Conservation (phyloP, 1,140 invertebrate genomes). For the Ceratoteleas bidentatus region DNA sequence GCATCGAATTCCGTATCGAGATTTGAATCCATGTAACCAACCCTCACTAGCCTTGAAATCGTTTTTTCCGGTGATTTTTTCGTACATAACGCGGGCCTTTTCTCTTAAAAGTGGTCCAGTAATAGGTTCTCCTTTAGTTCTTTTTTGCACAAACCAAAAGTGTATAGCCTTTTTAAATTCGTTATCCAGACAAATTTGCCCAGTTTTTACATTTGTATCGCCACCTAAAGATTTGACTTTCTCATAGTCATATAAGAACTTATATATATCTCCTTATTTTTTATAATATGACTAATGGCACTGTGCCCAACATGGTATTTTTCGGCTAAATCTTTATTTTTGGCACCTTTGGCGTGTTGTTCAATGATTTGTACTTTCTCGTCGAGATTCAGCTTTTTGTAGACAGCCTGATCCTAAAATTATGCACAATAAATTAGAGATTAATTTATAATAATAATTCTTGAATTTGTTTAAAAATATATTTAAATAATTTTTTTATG, state of each 20-base stretch:
- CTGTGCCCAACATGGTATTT: constrained; percentile 1
- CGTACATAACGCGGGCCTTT: constrained; percentile 6
- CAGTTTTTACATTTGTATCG: neutral
- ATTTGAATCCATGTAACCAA: constrained; percentile 20
- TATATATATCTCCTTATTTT: neutral
- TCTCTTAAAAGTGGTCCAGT: constrained; percentile 4
- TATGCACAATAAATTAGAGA: neutral
- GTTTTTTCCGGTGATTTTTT: constrained; percentile 9
- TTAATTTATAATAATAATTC: neutral
- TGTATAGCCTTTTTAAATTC: constrained; percentile 3
- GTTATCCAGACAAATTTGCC: neutral
- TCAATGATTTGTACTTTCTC: neutral
- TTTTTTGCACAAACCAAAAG: constrained; percentile 22
- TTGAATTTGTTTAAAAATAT: no score
- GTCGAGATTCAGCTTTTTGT: neutral
- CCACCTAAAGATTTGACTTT: neutral
- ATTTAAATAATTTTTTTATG: no score
- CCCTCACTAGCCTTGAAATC: constrained; percentile 7
- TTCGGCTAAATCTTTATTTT: neutral
- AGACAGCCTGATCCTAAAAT: neutral
- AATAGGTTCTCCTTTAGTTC: constrained; percentile 9
- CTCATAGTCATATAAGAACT: neutral
- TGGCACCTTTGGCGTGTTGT: neutral
- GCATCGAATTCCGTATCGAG: constrained; percentile 24
- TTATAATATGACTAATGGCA: neutral